These are phyloP conservation scores for Orthonyx spaldingii DNA, from an alignment of 2,113 vertebrate species.

Conservation along the genomic window DNA sequence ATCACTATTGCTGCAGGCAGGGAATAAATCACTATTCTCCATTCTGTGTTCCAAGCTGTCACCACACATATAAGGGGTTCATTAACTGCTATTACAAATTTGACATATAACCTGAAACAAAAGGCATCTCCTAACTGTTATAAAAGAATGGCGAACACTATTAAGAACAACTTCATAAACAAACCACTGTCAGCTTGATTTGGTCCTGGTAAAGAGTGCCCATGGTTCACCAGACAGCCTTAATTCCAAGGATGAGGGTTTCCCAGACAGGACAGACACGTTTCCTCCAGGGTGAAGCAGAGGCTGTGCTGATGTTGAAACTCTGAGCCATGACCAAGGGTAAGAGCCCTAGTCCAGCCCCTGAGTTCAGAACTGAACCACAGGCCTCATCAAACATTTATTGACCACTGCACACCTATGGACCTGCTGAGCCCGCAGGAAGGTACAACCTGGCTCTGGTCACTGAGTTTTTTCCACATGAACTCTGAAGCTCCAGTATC, in stretches of 20 bases:
- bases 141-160: neutral
- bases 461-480: neutral
- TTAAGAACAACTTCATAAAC: neutral
- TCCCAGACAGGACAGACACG: neutral
- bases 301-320: neutral
- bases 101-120: neutral
- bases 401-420: fast-evolving
- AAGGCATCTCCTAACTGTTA: neutral
- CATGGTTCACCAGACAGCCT: neutral
- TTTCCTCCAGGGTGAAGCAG: fast-evolving
- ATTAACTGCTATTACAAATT: neutral
- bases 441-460: neutral
- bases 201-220: neutral
- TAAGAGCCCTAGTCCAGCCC: neutral
- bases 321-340: neutral
- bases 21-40: neutral
- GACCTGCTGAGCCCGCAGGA: fast-evolving
- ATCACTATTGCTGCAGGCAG: neutral
- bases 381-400: neutral
- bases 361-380: neutral
- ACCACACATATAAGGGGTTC: neutral
- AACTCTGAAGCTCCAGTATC: neutral
- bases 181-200: neutral
- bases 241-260: neutral
- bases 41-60: neutral